Evolutionary conservation across 2,113 vertebrate species (phyloP).

Genomic region (Nanger granti): DNA sequence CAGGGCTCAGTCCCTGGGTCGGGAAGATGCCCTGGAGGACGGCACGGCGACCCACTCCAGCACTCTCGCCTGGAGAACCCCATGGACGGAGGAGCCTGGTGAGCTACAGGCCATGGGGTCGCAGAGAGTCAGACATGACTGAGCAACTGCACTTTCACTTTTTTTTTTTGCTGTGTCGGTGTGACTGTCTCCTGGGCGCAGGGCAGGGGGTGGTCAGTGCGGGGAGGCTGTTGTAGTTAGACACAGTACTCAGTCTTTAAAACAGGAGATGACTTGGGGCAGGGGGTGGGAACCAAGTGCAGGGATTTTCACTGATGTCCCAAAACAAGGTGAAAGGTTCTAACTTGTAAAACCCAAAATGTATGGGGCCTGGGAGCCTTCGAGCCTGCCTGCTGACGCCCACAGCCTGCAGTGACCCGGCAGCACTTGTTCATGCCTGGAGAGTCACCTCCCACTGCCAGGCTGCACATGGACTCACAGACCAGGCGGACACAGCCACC

Average conservation of each 20-base stretch:
- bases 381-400: accelerated
- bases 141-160: accelerated
- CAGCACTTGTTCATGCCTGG: accelerated
- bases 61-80: background rate
- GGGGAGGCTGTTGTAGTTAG: no score
- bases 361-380: accelerated
- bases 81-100: background rate
- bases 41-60: accelerated
- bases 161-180: accelerated
- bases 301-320: background rate
- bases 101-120: background rate
- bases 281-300: no score
- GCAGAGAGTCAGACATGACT: accelerated
- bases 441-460: background rate
- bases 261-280: background rate
- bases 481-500: accelerated
- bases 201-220: no score
- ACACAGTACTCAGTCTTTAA: background rate
- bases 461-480: accelerated
- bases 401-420: background rate
- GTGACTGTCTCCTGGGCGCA: background rate
- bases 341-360: background rate
- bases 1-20: background rate
- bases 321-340: background rate
- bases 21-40: background rate